Evolutionary conservation across 2,797 vertebrate species (phyloP).

Genomic region (Crocidura indochinensis): DNA sequence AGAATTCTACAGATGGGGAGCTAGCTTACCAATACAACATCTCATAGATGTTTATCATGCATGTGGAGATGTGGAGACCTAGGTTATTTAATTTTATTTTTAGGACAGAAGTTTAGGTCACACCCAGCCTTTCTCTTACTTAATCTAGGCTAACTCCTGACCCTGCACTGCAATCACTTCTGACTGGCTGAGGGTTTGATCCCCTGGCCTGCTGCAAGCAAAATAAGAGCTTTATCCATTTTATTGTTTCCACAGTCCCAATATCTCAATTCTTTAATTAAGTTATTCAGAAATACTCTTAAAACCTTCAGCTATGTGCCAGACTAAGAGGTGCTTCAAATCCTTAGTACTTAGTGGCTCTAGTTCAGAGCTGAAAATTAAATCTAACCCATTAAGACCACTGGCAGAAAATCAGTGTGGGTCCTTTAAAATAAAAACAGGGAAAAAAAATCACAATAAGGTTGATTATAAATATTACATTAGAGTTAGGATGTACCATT

Average conservation of each 20-base stretch:
- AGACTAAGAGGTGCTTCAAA: not conserved
- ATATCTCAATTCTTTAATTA: not conserved
- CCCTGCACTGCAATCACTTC: no score
- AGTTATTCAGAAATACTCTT: not conserved
- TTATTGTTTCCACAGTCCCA: no score
- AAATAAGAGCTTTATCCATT: no score
- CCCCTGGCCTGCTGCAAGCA: no score
- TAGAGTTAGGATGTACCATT: not conserved
- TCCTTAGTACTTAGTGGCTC: not conserved
- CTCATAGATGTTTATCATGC: not conserved
- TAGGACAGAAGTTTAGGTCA: no score
- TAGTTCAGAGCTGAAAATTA: not conserved
- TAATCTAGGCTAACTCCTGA: no score
- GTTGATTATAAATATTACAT: constrained; percentile 48
- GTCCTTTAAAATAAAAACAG: constrained; percentile 23
- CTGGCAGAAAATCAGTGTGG: not conserved
- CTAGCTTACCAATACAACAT: not conserved
- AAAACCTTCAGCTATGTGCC: not conserved
- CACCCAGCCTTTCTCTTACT: no score
- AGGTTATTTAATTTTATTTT: no score
- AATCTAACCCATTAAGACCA: constrained; percentile 30
- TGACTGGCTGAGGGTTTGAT: no score
- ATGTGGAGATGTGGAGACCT: not conserved
- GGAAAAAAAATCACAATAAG: not conserved
- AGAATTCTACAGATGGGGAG: not conserved